A percentile compares a stretch with the other conserved stretches of the same genome.
These are phyloP conservation scores for Mallateleia sp. DNA, from an alignment of 2,888 invertebrate species.

Conservation along the genomic window DNA sequence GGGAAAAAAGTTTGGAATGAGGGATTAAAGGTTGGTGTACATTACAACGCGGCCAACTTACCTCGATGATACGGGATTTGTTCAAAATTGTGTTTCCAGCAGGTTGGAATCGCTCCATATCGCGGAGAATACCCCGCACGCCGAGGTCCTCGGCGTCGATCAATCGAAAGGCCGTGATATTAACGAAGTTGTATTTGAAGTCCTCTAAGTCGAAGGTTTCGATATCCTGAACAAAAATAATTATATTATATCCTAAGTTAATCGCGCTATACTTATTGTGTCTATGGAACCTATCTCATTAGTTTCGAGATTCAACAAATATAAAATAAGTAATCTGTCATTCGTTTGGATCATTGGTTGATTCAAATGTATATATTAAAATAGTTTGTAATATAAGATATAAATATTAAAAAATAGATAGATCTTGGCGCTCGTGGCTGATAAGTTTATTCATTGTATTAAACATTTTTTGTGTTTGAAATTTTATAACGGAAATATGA, in stretches of 20 bases:
- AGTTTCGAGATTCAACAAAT: too few species aligned
- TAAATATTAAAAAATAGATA: too few species aligned
- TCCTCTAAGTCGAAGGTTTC: constrained; percentile 93
- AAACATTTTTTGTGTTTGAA: too few species aligned
- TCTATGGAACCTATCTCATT: too few species aligned
- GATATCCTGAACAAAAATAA: constrained; percentile 90
- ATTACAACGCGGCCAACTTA: constrained; percentile 82
- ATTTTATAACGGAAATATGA: too few species aligned
- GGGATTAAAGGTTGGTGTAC: constrained; percentile 21
- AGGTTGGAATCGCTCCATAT: constrained; percentile 93
- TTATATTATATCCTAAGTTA: not conserved
- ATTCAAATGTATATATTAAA: too few species aligned
- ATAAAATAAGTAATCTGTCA: too few species aligned
- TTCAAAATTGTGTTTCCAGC: constrained; percentile 90
- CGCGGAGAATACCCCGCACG: constrained; percentile 93
- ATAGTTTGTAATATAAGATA: too few species aligned
- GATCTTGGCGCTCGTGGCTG: too few species aligned
- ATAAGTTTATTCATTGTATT: too few species aligned
- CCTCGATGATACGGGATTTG: constrained; percentile 90
- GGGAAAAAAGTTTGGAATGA: not conserved
- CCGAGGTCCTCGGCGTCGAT: constrained; percentile 93
- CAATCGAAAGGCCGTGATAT: constrained; percentile 94
- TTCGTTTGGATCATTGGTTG: too few species aligned
- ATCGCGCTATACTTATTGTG: too few species aligned
- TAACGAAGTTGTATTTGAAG: constrained; percentile 94